These are phyloP conservation scores for Helicorthomorpha holstii DNA, from an alignment of 1,140 invertebrate genomes.

Conservation along the genomic window DNA sequence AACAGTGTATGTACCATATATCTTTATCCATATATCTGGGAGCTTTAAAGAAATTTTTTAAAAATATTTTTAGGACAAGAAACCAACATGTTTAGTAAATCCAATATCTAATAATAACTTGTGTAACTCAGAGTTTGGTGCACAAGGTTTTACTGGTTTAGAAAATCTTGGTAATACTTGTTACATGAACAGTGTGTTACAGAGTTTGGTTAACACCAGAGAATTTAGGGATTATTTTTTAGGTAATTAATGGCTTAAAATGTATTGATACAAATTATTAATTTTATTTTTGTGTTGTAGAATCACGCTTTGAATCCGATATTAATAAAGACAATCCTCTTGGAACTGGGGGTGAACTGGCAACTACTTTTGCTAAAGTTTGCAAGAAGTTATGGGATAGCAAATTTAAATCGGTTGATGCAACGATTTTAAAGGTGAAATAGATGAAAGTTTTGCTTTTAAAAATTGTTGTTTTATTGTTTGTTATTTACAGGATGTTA, in stretches of 20 bases:
- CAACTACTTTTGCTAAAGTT: constrained; percentile 26
- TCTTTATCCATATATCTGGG: too few relatives aligned
- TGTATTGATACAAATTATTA: not conserved
- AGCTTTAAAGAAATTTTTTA: too few relatives aligned
- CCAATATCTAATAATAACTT: constrained; percentile 17
- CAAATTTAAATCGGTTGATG: constrained; percentile 22
- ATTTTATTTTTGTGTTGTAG: constrained; percentile 6
- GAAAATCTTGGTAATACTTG: constrained; percentile 33
- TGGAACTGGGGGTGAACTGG: constrained; percentile 27
- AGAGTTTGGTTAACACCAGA: constrained; percentile 26
- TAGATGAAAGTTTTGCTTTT: not conserved
- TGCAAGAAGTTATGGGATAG: constrained; percentile 27
- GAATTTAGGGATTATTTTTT: constrained; percentile 27
- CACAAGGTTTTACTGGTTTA: constrained; percentile 25
- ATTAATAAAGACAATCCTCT: constrained; percentile 26
- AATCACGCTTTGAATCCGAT: constrained; percentile 15
- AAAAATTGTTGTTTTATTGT: not conserved
- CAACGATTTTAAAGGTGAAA: constrained; percentile 28
- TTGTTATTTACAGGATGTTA: constrained; percentile 19
- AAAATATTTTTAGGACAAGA: too few relatives aligned
- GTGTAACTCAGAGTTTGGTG: constrained; percentile 11
- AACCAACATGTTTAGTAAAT: constrained; percentile 25
- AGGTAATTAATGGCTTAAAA: constrained; percentile 17
- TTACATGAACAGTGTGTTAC: constrained; percentile 27
- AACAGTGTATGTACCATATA: too few relatives aligned